These are phyloP conservation scores for Protobothrops flavoviridis DNA, from an alignment of 2,113 vertebrate species.

Conservation along the genomic window DNA sequence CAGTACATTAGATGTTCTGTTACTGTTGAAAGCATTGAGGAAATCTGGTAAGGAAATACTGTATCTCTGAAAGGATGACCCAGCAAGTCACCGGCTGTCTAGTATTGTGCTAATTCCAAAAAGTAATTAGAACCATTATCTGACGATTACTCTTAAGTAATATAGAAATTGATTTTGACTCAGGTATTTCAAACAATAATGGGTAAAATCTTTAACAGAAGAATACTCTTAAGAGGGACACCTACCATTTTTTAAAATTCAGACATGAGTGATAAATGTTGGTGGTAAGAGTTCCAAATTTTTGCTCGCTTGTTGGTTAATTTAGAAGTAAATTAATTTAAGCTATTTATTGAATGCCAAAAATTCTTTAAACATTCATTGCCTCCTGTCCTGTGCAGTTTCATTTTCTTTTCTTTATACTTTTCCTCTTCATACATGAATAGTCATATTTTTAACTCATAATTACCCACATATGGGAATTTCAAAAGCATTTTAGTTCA, in stretches of 20 bases:
- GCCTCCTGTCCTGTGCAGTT: not conserved
- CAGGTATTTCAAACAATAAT: not conserved
- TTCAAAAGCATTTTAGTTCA: not conserved
- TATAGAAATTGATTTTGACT: not conserved
- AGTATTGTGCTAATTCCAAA: not conserved
- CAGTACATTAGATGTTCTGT: not conserved
- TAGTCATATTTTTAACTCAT: not conserved
- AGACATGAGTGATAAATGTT: not conserved
- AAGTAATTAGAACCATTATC: not conserved
- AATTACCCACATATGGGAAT: fast-evolving
- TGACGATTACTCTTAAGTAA: not conserved
- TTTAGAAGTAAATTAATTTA: not conserved
- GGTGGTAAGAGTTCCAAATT: not conserved
- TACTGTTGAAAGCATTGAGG: too few relatives aligned
- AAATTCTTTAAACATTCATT: not conserved
- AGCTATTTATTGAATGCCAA: not conserved
- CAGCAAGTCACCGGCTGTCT: too few relatives aligned
- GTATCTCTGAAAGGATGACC: too few relatives aligned
- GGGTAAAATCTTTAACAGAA: not conserved
- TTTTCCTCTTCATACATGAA: constrained; percentile 12
- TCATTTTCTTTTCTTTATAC: not conserved
- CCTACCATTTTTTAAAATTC: not conserved
- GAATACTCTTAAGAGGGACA: not conserved
- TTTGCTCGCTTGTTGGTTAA: not conserved
- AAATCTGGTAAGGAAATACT: too few relatives aligned